phyloP scores from a whole-genome alignment of 2,113 vertebrate species.

The Micronisus gabar region DNA sequence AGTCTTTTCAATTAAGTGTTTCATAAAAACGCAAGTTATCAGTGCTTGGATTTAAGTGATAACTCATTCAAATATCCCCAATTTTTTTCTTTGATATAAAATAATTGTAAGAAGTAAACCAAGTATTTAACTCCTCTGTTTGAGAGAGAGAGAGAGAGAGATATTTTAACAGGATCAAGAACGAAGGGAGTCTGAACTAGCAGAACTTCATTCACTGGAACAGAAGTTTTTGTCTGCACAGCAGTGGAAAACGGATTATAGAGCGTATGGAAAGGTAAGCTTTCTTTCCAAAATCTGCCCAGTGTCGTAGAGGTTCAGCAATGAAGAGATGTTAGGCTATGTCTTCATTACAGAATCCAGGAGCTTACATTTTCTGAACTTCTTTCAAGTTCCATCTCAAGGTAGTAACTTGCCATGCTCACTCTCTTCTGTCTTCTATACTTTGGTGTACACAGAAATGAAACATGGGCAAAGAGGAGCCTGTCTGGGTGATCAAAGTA shows the following conservation, averaged over 20 bases:
- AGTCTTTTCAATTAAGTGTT: neutral
- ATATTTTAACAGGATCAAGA: conserved; percentile 70
- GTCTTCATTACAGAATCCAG: neutral
- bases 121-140: neutral
- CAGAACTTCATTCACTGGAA: conserved; percentile 78
- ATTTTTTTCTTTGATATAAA: neutral
- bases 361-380: neutral
- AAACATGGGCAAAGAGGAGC: neutral
- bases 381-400: neutral
- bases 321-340: neutral
- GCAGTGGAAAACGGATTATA: conserved; percentile 67
- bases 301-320: neutral
- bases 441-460: neutral
- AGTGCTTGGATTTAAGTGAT: neutral
- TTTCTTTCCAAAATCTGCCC: neutral
- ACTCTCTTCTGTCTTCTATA: neutral
- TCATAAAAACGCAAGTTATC: neutral
- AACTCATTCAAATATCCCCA: neutral
- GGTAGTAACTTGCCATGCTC: neutral
- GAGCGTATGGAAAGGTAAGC: conserved; percentile 72
- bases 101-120: neutral
- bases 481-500: neutral
- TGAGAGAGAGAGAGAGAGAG: neutral
- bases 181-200: conserved; percentile 77
- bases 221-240: conserved; percentile 72